phyloP scores from a whole-genome alignment of 2,888 invertebrate genomes.

The Flabesymbios commensalis region DNA sequence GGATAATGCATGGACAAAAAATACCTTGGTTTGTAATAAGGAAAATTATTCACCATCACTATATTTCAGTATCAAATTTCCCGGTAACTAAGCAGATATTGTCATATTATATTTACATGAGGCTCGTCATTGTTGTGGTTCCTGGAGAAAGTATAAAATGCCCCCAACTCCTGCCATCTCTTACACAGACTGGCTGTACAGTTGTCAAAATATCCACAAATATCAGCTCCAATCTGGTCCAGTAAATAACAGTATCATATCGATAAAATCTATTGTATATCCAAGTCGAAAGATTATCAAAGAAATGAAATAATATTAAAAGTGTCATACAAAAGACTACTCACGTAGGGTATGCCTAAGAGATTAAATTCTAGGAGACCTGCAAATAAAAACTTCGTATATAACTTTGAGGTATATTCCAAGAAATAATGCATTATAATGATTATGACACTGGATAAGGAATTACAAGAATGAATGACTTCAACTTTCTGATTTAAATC shows the following conservation, averaged over 20 bases:
- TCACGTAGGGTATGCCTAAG: conserved; percentile 77
- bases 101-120: neutral
- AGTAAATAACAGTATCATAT: no score
- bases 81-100: no score
- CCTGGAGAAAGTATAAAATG: conserved; percentile 35
- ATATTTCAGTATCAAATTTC: no score
- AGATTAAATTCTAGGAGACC: conserved; percentile 73
- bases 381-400: conserved; percentile 12
- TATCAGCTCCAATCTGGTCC: conserved; percentile 36
- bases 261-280: no score
- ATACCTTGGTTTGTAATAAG: no score
- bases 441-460: neutral
- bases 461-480: neutral
- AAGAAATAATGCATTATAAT: neutral
- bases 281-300: neutral
- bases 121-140: conserved; percentile 32
- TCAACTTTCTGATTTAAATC: neutral
- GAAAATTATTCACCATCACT: no score
- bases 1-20: no score
- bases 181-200: conserved; percentile 29
- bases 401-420: neutral
- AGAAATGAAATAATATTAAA: neutral
- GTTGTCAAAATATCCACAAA: conserved; percentile 35
- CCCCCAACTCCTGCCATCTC: conserved; percentile 38
- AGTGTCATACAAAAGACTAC: conserved; percentile 14